Conservation (phyloP, 2,113 vertebrate genomes). For the Agapornis roseicollis region DNA sequence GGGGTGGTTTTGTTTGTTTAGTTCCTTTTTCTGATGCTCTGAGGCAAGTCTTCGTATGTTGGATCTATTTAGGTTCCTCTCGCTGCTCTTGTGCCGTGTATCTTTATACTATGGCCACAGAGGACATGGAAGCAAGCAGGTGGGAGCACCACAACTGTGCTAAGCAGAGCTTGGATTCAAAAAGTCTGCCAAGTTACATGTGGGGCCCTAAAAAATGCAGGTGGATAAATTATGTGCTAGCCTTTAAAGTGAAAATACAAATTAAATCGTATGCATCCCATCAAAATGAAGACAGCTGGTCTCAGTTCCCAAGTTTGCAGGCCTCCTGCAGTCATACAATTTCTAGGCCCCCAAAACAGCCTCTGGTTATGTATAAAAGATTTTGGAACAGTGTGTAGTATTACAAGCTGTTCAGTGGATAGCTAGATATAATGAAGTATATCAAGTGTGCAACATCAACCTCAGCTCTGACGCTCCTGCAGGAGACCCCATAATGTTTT, state of each 20-base stretch:
- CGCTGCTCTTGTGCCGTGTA: not conserved
- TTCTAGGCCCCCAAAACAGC: not conserved
- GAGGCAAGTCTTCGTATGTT: accelerated
- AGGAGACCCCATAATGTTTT: not conserved
- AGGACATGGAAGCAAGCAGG: not conserved
- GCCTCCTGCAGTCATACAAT: not conserved
- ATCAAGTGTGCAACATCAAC: not conserved
- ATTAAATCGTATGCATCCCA: not conserved
- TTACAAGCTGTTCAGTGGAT: not conserved
- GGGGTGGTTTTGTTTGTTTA: not conserved
- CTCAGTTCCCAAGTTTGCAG: not conserved
- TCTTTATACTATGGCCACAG: not conserved
- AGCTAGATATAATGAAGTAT: not conserved
- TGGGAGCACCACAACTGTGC: not conserved
- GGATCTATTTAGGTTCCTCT: not conserved
- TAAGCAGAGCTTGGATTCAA: not conserved
- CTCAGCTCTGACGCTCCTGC: not conserved
- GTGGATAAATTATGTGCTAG: not conserved
- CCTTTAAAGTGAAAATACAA: not conserved
- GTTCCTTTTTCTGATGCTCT: not conserved
- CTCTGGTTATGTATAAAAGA: not conserved
- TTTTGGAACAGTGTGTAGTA: not conserved
- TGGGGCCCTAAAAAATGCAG: not conserved
- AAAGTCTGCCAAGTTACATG: not conserved
- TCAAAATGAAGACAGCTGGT: not conserved